These are phyloP conservation scores for Globicephala melas DNA, from an alignment of 2,113 vertebrate species.

Conservation along the genomic window DNA sequence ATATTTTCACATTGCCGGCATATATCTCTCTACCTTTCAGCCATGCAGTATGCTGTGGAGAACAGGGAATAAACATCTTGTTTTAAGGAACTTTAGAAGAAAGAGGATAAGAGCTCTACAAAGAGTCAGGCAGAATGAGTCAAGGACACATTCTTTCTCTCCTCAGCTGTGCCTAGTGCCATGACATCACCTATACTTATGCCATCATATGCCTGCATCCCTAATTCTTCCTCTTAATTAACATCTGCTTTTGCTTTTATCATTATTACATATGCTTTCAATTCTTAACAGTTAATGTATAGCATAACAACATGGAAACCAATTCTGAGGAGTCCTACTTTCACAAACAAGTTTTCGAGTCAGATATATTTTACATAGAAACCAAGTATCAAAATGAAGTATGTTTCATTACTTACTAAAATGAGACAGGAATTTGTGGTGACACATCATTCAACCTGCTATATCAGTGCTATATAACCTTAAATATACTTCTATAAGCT, in stretches of 20 bases:
- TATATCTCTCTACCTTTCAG: background rate
- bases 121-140: background rate
- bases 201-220: background rate
- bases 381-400: background rate
- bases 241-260: background rate
- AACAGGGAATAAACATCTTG: background rate
- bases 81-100: background rate
- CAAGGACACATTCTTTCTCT: background rate
- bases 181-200: background rate
- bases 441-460: background rate
- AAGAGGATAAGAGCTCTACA: background rate
- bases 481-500: background rate
- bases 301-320: background rate
- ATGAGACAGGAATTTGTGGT: background rate
- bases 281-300: background rate
- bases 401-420: constrained; percentile 36
- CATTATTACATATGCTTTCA: background rate
- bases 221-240: constrained; percentile 12
- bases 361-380: constrained; percentile 13
- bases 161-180: background rate
- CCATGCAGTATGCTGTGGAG: background rate
- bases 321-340: background rate
- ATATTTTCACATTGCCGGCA: background rate
- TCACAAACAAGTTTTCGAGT: background rate
- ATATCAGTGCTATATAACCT: background rate